Evolutionary conservation across 2,888 invertebrate genomes (phyloP), one percentile per base, ranked within the genome.

Genomic region (Eupelmus urozonus): DNA sequence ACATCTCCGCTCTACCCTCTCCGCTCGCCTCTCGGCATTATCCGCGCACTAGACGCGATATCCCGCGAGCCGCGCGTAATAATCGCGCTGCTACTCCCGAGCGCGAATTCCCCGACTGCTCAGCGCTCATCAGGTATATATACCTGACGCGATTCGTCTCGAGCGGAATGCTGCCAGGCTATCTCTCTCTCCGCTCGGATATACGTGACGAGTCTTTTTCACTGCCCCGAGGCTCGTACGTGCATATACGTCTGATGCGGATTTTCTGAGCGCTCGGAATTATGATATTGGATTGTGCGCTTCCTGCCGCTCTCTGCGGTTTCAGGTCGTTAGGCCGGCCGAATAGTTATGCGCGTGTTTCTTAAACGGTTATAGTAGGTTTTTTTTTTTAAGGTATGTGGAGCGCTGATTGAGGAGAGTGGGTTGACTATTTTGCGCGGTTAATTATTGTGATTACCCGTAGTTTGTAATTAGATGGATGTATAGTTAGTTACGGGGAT

Each of bases 241-340:
- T n/a, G n/a, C n/a, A n/a, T n/a, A n/a, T n/a, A n/a, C n/a, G n/a
- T n/a, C n/a, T n/a, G n/a, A n/a, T n/a, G n/a, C n/a, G n/a, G n/a
- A n/a, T n/a, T n/a, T n/a, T n/a, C 7, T 20, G 60, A 11, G 60
- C 13, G 34, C 29, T 25, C 59, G 49, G 20, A 74, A 74, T 74
- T 74, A 66, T 66, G 74, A 66, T 65, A 74, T 74, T 63, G 57
- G 66, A 74, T 57, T 59, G 74, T 57, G 65, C 40, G 65, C 55
- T 72, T 63, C 63, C 72, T 72, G 25, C 63, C 11, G 51, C 34
- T 7, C 27, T n/a, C n/a, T n/a, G n/a, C n/a, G n/a, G n/a, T n/a
- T n/a, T n/a, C n/a, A n/a, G n/a, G n/a, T n/a, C n/a, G n/a, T n/a
- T n/a, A n/a, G 25, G 13, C 9, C 20, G 25, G 2, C 23, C 16